Base-by-base conservation (phyloP, 2,113 vertebrate genomes). In the Vulpes vulpes region DNA sequence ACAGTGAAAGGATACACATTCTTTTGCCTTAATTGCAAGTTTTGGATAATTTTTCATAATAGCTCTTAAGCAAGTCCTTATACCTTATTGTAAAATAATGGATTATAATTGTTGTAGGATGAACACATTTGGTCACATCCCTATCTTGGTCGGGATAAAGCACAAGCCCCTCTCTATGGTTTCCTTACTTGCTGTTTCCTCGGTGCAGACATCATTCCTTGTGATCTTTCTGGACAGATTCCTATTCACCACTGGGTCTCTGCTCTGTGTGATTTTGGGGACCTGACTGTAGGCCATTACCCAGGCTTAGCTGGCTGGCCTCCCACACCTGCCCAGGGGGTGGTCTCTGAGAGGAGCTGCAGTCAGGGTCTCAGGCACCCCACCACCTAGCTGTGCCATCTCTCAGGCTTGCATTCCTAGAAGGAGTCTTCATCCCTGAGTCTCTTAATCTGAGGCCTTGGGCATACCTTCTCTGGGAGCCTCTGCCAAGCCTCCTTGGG, bases 11-110 rank as follows among this genome's bases (percentile, higher is more conserved):
- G 27, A 64, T 32, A 3, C 22, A 19, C 2, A 35, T 65, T 82
- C 49, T 83, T 81, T 87, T 11, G 16, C 23, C 38, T 73, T 59
- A 71, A 83, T 94, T 89, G 91, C 49, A 83, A 92, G 25, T 57
- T 94, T 83, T 73, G 32, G 22, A 23, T 80, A 78, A 53, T 71
- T 94, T 96, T 90, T 85, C 20, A 19, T 76, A 71, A 96, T 12
- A 85, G 20, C 55, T 85, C 65, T 93, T 85, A 69, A 59, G 89
- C 25, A 69, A 35, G 38, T 65, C 51, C 27, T 57, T 74, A 57
- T 38, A 23, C 49, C 9, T 93, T 57, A 59, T 60, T 93, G 49
- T 23, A 85, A 93, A 64, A 71, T 62, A 80, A 73, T n/a, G 15
- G 25, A 53, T 73, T 89, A 8, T 30, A 71, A 76, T 85, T n/a